Percentiles rank a stretch among this genome's conserved stretches.
These are phyloP conservation scores for Pachycephus smyrnensis DNA, from an alignment of 2,888 invertebrate genomes.

Conservation along the genomic window DNA sequence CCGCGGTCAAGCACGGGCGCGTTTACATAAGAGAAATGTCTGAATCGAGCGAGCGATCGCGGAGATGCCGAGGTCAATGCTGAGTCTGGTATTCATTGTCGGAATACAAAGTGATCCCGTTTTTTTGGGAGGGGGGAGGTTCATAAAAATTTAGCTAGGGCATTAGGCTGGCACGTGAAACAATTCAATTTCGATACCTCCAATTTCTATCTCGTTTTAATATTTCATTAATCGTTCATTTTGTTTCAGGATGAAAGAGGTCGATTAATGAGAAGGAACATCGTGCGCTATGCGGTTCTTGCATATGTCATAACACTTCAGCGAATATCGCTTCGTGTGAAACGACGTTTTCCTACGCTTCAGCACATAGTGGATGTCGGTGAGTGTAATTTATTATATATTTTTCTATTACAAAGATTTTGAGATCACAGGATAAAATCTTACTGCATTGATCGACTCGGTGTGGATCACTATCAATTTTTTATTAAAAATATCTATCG, in stretches of 20 bases:
- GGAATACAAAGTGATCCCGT: neutral
- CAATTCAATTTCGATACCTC: neutral
- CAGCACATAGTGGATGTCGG: constrained; percentile 93
- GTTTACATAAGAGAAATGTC: constrained; percentile 14
- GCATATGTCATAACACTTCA: constrained; percentile 91
- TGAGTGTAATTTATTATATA: constrained; percentile 63
- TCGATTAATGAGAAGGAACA: constrained; percentile 89
- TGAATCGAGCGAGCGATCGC: neutral
- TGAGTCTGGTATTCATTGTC: constrained; percentile 1
- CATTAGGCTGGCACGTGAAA: neutral
- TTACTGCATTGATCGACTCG: no score
- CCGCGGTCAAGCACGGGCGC: neutral
- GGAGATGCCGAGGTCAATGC: constrained; percentile 13
- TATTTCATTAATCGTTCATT: constrained; percentile 13
- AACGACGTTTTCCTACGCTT: constrained; percentile 88
- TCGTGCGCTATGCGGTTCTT: constrained; percentile 89
- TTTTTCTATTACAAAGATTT: neutral
- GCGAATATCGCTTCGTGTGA: constrained; percentile 87
- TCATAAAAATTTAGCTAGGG: neutral
- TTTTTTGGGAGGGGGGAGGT: neutral
- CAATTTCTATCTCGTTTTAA: neutral
- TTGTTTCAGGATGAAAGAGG: constrained; percentile 85
- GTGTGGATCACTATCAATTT: neutral
- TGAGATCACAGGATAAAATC: no score
- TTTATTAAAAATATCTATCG: neutral